Percentiles rank a stretch among this genome's conserved stretches.
Evolutionary conservation across 2,888 invertebrate genomes (phyloP).

Genomic region (Phragmatobia fuliginosa): DNA sequence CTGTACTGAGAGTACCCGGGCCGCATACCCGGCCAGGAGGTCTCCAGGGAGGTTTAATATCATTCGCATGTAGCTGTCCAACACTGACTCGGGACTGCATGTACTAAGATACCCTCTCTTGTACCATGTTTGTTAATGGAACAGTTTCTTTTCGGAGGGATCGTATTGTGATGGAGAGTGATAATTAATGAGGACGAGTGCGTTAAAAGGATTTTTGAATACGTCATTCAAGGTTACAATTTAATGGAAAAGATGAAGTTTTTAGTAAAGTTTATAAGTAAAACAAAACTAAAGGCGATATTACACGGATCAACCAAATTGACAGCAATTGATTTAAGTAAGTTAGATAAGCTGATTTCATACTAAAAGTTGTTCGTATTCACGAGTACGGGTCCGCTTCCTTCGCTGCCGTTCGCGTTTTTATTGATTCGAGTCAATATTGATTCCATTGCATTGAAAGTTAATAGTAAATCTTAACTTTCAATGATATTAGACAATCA

Average conservation of each 20-base stretch:
- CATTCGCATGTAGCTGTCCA: slow-evolving; percentile 64
- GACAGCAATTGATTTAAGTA: no score
- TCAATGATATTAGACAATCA: no score
- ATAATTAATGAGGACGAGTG: slow-evolving; percentile 3
- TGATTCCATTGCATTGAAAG: no score
- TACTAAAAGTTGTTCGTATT: no score
- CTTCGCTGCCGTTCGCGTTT: no score
- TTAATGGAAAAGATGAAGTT: background rate
- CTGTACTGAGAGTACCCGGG: slow-evolving; percentile 49
- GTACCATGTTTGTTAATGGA: slow-evolving; percentile 38
- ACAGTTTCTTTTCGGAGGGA: slow-evolving; percentile 16
- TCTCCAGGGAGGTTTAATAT: slow-evolving; percentile 65
- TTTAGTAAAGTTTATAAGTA: background rate
- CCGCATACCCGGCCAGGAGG: slow-evolving; percentile 24
- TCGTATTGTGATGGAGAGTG: slow-evolving; percentile 6
- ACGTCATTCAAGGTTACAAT: background rate
- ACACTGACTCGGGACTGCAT: slow-evolving; percentile 32
- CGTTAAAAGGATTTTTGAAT: slow-evolving; percentile 18
- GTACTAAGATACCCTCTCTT: slow-evolving; percentile 14
- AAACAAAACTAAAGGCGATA: no score
- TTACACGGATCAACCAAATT: no score
- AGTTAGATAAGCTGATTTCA: no score
- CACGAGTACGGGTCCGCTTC: no score
- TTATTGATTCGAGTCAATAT: no score
- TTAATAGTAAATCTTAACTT: no score